phyloP scores from a whole-genome alignment of 2,888 invertebrate species.

The Neria commutata region DNA sequence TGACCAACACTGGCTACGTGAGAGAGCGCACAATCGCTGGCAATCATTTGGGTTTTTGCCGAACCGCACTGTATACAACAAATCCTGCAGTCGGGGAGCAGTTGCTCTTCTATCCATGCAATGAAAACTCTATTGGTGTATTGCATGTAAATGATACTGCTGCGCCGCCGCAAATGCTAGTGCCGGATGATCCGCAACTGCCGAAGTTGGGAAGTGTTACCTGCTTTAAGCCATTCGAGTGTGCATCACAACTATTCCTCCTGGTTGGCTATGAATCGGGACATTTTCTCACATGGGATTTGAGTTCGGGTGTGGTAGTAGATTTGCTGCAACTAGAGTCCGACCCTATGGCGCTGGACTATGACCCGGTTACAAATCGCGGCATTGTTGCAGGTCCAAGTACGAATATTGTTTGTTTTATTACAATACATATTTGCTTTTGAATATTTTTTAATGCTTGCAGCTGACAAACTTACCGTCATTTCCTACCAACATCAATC shows the following conservation, averaged over 20 bases:
- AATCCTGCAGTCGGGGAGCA: slow-evolving; percentile 56
- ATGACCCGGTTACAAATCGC: slow-evolving; percentile 69
- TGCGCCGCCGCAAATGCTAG: slow-evolving; percentile 56
- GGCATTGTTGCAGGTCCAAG: slow-evolving; percentile 69
- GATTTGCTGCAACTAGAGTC: slow-evolving; percentile 63
- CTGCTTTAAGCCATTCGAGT: slow-evolving; percentile 65
- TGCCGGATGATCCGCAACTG: slow-evolving; percentile 53
- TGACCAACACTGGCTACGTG: slow-evolving; percentile 68
- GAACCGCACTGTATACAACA: slow-evolving; percentile 63
- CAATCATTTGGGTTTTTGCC: slow-evolving; percentile 75
- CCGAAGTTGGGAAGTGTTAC: slow-evolving; percentile 65
- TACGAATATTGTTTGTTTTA: slow-evolving; percentile 29
- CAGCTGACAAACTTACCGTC: slow-evolving; percentile 51
- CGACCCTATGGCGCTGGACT: slow-evolving; percentile 76
- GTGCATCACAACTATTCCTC: slow-evolving; percentile 64
- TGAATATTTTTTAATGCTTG: background rate
- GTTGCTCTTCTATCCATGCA: slow-evolving; percentile 71
- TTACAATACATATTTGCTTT: background rate
- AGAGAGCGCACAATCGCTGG: slow-evolving; percentile 66
- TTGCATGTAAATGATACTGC: slow-evolving; percentile 60
- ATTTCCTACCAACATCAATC: slow-evolving; percentile 55
- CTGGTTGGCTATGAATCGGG: slow-evolving; percentile 79
- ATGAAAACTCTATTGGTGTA: slow-evolving; percentile 63
- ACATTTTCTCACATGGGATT: slow-evolving; percentile 74
- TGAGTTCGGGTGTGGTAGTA: slow-evolving; percentile 64